These are phyloP conservation scores for Lateolabrax maculatus DNA, from an alignment of 2,797 vertebrate genomes.

Conservation along the genomic window DNA sequence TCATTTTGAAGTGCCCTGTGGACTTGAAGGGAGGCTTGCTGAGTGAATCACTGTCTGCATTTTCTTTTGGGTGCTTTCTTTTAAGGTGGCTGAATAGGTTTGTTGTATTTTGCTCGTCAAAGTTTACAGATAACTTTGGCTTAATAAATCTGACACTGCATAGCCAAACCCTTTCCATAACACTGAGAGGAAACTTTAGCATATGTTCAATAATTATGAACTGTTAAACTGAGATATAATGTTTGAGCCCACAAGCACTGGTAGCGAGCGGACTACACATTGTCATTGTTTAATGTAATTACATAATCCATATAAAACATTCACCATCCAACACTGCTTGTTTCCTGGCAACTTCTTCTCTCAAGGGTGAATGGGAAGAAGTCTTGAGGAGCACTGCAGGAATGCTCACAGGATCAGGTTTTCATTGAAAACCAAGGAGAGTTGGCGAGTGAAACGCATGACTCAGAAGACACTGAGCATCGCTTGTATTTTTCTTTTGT, in stretches of 20 bases:
- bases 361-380: slow-evolving; percentile 59
- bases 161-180: no score
- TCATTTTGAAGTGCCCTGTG: no score
- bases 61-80: no score
- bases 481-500: not conserved
- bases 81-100: no score
- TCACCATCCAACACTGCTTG: slow-evolving; percentile 30
- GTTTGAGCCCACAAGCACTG: not conserved
- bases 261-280: not conserved
- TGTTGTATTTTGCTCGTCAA: no score
- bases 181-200: no score
- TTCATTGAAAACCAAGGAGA: slow-evolving; percentile 34
- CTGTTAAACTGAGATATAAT: not conserved
- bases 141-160: no score
- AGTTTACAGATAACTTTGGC: no score
- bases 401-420: slow-evolving; percentile 30
- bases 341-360: slow-evolving; percentile 65
- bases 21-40: no score
- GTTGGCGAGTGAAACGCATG: not conserved
- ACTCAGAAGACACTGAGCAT: slow-evolving; percentile 15
- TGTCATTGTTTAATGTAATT: slow-evolving; percentile 26
- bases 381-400: slow-evolving; percentile 11
- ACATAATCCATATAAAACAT: slow-evolving; percentile 44
- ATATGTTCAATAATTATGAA: not conserved
- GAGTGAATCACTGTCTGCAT: no score